phyloP scores from a whole-genome alignment of 2,797 vertebrate species.

The Aeoliscus strigatus region DNA sequence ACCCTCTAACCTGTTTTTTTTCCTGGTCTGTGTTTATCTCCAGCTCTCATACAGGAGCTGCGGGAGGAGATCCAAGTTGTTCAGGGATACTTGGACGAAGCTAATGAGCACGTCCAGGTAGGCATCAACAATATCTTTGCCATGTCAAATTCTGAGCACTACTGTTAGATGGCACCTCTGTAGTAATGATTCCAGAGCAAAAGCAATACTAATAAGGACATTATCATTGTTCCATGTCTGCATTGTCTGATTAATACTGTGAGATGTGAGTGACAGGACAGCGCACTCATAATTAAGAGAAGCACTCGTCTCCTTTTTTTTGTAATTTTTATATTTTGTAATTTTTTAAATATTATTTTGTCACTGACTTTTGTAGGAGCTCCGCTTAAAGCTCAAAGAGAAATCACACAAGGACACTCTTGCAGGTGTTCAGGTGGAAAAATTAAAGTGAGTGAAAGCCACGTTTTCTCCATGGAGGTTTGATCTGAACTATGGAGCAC shows the following conservation, averaged over 20 bases:
- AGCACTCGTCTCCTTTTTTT: too few relatives aligned
- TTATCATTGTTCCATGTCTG: too few relatives aligned
- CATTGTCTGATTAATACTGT: too few relatives aligned
- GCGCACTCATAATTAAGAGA: too few relatives aligned
- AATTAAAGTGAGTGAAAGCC: slow-evolving; percentile 52
- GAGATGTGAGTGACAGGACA: too few relatives aligned
- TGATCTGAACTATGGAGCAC: not conserved
- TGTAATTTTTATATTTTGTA: not conserved
- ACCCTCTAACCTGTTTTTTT: too few relatives aligned
- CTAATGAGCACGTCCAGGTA: slow-evolving; percentile 82
- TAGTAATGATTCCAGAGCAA: too few relatives aligned
- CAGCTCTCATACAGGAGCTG: slow-evolving; percentile 71
- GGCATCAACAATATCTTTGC: too few relatives aligned
- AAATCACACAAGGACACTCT: slow-evolving; percentile 32
- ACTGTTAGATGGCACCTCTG: too few relatives aligned
- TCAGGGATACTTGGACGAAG: slow-evolving; percentile 73
- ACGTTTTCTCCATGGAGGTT: not conserved
- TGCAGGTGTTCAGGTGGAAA: slow-evolving; percentile 47
- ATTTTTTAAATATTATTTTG: too few relatives aligned
- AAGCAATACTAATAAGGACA: too few relatives aligned
- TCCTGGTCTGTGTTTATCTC: slow-evolving; percentile 7
- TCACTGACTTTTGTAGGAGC: slow-evolving; percentile 68
- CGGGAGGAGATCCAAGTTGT: slow-evolving; percentile 65
- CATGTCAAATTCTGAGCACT: too few relatives aligned
- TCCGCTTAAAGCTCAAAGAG: slow-evolving; percentile 60